Percentiles rank a stretch among this genome's conserved stretches.
Evolutionary conservation across 1,140 invertebrate genomes (phyloP).

Genomic region (Hormaphis cornu): DNA sequence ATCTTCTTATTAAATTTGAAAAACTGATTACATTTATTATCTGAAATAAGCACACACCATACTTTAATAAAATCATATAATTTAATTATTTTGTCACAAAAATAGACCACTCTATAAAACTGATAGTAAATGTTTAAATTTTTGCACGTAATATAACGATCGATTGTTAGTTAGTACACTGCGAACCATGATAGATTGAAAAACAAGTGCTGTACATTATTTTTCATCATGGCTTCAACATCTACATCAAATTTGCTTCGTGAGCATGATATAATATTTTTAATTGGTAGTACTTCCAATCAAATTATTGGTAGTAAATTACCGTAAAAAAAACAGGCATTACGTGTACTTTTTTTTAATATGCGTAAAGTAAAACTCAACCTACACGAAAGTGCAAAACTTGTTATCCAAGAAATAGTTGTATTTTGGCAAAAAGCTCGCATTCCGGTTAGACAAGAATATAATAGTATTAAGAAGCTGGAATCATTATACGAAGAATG

Average conservation of each 20-base stretch:
- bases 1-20: too few relatives aligned
- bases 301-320: not conserved
- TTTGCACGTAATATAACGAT: too few relatives aligned
- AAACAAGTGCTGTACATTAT: not conserved
- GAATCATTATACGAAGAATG: too few relatives aligned
- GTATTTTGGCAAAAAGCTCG: not conserved
- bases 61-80: too few relatives aligned
- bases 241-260: not conserved
- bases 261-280: not conserved
- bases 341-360: not conserved
- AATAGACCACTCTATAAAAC: too few relatives aligned
- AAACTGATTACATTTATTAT: too few relatives aligned
- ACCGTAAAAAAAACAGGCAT: not conserved
- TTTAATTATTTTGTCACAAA: too few relatives aligned
- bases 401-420: not conserved
- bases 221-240: not conserved
- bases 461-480: not conserved
- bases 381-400: not conserved
- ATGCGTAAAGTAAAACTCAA: not conserved
- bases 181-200: too few relatives aligned
- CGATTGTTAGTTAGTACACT: too few relatives aligned
- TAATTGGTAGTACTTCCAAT: not conserved
- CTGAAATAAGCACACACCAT: too few relatives aligned
- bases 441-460: not conserved
- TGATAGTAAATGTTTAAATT: too few relatives aligned